Base-by-base conservation (phyloP, 2,888 invertebrate species). In the Vesta saturnalis region DNA sequence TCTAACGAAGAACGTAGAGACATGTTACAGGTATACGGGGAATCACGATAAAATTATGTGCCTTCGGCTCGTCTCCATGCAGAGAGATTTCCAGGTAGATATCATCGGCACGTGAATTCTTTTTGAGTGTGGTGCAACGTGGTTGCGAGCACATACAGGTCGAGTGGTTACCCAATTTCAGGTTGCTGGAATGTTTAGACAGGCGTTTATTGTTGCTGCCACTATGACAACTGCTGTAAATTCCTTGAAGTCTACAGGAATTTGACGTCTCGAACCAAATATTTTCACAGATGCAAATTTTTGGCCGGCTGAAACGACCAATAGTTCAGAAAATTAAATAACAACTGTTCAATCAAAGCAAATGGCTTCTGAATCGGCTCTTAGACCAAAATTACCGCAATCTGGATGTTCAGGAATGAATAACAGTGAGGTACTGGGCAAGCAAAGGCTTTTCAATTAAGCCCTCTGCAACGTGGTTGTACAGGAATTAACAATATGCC, bases 381-480 rank as follows among this genome's bases (percentile, higher is more conserved):
- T 52, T 52, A 1, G 12, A 52, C 52, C 52, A 52, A 52, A 10
- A 5, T 52, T 12, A 6, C 10, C 19, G 19, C 19, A 16, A 10
- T 15, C 16, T 52, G 19, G 19, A 52, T 52, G 52, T 52, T 52
- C 12, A 52, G 52, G 14, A 52, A 14, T 19, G 4, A 52, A 52
- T 52, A 52, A 47, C 18, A 52, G 52, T 52, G 14, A 52, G 52
- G 15, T 52, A 52, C 52, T 12, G 14, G 52, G 14, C 12, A 52
- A 52, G 52, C 10, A 52, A 2, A 52, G 52, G 52, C 52, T 52
- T 14, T 10, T 52, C 16, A 12, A 52, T 12, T 12, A 52, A 52
- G 18, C 5, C 14, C 52, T 52, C 12, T 12, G 5, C 52, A 12
- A 52, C 52, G 10, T 52, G 52, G 18, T 6, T 52, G 52, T 18